A percentile compares a stretch with the other conserved stretches of the same genome.
These are phyloP conservation scores for Eumeta japonica DNA, from an alignment of 1,140 invertebrate species.

Conservation along the genomic window DNA sequence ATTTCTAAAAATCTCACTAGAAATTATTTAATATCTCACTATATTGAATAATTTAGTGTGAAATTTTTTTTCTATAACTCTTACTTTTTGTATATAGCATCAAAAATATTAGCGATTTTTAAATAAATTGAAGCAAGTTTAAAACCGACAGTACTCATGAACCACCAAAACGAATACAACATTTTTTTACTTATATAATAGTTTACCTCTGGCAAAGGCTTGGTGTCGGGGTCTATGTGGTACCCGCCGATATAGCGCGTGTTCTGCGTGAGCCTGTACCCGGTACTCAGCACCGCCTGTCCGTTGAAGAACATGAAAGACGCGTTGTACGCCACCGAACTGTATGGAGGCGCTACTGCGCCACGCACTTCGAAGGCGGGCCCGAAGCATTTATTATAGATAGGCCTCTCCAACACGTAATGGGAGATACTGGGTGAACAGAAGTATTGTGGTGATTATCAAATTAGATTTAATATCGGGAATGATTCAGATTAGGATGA, in stretches of 20 bases:
- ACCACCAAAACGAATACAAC: no score
- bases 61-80: no score
- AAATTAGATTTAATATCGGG: no score
- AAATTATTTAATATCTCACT: no score
- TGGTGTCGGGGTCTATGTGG: constrained; percentile 10
- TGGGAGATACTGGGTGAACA: no score
- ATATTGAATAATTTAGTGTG: constrained; percentile 6
- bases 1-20: constrained; percentile 5
- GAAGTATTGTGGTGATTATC: no score
- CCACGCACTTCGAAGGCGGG: constrained; percentile 2
- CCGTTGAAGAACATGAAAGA: constrained; percentile 9
- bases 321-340: constrained; percentile 4
- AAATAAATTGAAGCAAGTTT: no score
- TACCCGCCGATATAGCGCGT: constrained; percentile 13
- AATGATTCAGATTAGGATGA: no score
- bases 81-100: no score
- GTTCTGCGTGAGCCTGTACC: constrained; percentile 12
- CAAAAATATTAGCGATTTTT: no score
- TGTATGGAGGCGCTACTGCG: neutral
- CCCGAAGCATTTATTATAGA: constrained; percentile 1
- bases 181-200: constrained; percentile 14
- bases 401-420: no score
- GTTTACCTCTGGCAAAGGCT: constrained; percentile 21
- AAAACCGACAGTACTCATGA: no score
- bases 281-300: neutral